Conservation (phyloP, 2,888 invertebrate genomes). For the Phengaris alcon region DNA sequence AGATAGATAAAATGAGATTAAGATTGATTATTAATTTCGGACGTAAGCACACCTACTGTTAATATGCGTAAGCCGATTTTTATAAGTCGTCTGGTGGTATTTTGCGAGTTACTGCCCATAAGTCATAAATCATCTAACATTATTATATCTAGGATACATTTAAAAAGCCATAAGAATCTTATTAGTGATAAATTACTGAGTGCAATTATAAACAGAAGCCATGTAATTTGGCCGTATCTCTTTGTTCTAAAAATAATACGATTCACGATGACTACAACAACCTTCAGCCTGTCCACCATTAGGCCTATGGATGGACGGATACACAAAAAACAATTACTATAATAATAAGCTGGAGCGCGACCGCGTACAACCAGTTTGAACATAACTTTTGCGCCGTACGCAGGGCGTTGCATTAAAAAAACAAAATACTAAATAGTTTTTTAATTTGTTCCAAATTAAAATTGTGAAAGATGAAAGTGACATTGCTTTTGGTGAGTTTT, state of each 20-base stretch:
- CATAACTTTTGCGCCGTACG: slow-evolving; percentile 48
- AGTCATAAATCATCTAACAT: not conserved
- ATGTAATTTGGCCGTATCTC: slow-evolving; percentile 24
- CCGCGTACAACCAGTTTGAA: slow-evolving; percentile 57
- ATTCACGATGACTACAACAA: slow-evolving; percentile 37
- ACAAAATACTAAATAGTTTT: slow-evolving; percentile 19
- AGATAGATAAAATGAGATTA: too few relatives aligned
- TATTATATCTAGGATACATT: not conserved
- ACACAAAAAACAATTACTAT: slow-evolving; percentile 69
- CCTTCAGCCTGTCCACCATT: slow-evolving; percentile 52
- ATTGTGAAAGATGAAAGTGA: slow-evolving; percentile 19
- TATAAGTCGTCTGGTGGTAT: not conserved
- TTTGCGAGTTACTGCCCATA: not conserved
- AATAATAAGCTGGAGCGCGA: slow-evolving; percentile 67
- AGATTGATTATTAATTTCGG: too few relatives aligned
- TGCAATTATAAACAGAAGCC: slow-evolving; percentile 6
- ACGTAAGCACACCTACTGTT: too few relatives aligned
- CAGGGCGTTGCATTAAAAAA: slow-evolving; percentile 27
- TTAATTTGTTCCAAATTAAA: slow-evolving; percentile 12
- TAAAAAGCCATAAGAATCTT: slow-evolving; percentile 2
- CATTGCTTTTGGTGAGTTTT: slow-evolving; percentile 20
- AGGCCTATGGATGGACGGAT: slow-evolving; percentile 54
- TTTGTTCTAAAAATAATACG: slow-evolving; percentile 26
- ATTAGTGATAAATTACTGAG: not conserved
- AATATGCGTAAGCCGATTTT: too few relatives aligned